Evolutionary conservation across 1,140 invertebrate species (phyloP), one percentile per base, ranked within the genome.

Genomic region (Drosophila ananassae): DNA sequence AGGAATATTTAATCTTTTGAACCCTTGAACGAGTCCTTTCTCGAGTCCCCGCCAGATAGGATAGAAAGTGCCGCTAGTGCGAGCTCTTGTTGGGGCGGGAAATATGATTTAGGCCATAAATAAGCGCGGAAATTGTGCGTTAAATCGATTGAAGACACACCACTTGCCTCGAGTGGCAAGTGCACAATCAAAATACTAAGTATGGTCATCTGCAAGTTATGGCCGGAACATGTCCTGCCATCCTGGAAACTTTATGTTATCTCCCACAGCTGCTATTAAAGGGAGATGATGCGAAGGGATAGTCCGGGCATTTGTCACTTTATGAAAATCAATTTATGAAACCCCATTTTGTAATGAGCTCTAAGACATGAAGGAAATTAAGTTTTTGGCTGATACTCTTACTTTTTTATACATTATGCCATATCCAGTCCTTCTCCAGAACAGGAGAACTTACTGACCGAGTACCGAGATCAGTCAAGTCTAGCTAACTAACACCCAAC

Each of bases 41-140:
- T 44, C 24, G 24, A 22, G 44, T 69, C 62, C 69, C 62, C 59
- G 32, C 32, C 32, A 68, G 72, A 30, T 58, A 55, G 46, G 47
- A 60, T 30, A 46, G 12, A 34, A 51, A 66, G 30, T 44, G 76
- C 74, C 37, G 44, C 28, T 41, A 46, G 12, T 21, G 64, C 32
- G 48, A 10, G n/a, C 8, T 5, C 6, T 17, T 32, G 46, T 46
- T 46, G n/a, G 13, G 1, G 37, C 22, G 48, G 37, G 46, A 74
- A 64, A 52, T 74, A 74, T 74, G 72, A 74, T 74, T 74, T 75
- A 22, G 48, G 48, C 71, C 60, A 74, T 75, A 74, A 74, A 74
- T 58, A 74, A 74, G 41, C 53, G 53, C 60, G 71, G 71, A 74
- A 74, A 74, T 74, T 66, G 72, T 66, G 72, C 71, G 72, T 56